phyloP scores from a whole-genome alignment of 2,888 invertebrate species.

The Cryptosula pallasiana region DNA sequence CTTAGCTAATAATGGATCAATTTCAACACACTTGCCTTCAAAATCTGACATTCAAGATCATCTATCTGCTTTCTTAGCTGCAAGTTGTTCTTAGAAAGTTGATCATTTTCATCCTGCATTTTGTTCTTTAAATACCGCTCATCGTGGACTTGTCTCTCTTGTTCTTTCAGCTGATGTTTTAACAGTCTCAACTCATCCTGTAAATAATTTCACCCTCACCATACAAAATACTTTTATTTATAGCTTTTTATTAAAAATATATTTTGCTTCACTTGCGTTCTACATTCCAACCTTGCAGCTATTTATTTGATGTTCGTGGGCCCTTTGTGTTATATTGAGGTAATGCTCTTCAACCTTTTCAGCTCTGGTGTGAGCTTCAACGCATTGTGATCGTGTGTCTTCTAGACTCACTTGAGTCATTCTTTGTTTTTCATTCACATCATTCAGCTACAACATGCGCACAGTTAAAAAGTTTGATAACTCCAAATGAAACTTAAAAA shows the following conservation, averaged over 20 bases:
- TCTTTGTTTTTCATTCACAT: slow-evolving; percentile 43
- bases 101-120: slow-evolving; percentile 41
- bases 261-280: too few species aligned
- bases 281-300: slow-evolving; percentile 47
- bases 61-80: slow-evolving; percentile 39
- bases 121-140: slow-evolving; percentile 45
- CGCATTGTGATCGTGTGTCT: slow-evolving; percentile 43
- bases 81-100: slow-evolving; percentile 44
- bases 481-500: too few species aligned
- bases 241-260: too few species aligned
- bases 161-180: slow-evolving; percentile 44
- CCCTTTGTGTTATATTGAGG: slow-evolving; percentile 37
- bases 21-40: slow-evolving; percentile 41
- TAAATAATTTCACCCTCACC: too few species aligned
- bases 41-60: slow-evolving; percentile 42
- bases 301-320: slow-evolving; percentile 41
- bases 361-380: slow-evolving; percentile 40
- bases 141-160: slow-evolving; percentile 44
- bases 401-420: slow-evolving; percentile 43
- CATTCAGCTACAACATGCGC: slow-evolving; percentile 38
- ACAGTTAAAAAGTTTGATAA: too few species aligned
- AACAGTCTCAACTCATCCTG: slow-evolving; percentile 46
- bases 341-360: slow-evolving; percentile 47
- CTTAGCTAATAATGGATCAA: too few species aligned
- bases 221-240: too few species aligned